Conservation (phyloP, 2,888 invertebrate species). For the Caenorhabditis afra region DNA sequence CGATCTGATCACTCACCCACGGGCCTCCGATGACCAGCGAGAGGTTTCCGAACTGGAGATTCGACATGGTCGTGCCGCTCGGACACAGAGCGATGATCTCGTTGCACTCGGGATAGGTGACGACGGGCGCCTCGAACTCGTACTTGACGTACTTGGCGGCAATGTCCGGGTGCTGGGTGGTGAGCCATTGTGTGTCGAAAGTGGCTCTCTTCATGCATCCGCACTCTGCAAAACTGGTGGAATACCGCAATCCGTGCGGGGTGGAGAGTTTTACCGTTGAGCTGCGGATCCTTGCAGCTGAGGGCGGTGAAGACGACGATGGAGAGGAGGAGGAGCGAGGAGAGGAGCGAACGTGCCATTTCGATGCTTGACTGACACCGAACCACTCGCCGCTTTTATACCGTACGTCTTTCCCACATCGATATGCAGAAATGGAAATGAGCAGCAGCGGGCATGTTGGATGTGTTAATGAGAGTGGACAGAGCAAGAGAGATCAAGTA, state of each 20-base stretch:
- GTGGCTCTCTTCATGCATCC: neutral
- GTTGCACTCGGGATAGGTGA: conserved; percentile 8
- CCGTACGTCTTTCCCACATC: no score
- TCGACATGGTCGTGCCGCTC: neutral
- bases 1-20: no score
- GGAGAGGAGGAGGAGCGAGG: neutral
- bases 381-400: no score
- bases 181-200: conserved; percentile 9
- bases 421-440: no score
- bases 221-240: neutral
- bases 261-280: neutral
- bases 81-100: conserved; percentile 5
- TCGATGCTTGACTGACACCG: no score
- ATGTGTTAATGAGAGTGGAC: no score
- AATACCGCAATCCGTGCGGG: no score
- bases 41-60: neutral
- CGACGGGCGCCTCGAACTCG: conserved; percentile 2
- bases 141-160: neutral
- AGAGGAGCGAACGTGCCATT: neutral
- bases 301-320: neutral
- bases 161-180: neutral
- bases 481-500: no score
- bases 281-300: neutral
- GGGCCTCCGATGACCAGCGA: neutral
- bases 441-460: no score